Percentiles rank a stretch among this genome's conserved stretches.
These are phyloP conservation scores for Trachelus troglodyta DNA, from an alignment of 2,888 invertebrate genomes.

Conservation along the genomic window DNA sequence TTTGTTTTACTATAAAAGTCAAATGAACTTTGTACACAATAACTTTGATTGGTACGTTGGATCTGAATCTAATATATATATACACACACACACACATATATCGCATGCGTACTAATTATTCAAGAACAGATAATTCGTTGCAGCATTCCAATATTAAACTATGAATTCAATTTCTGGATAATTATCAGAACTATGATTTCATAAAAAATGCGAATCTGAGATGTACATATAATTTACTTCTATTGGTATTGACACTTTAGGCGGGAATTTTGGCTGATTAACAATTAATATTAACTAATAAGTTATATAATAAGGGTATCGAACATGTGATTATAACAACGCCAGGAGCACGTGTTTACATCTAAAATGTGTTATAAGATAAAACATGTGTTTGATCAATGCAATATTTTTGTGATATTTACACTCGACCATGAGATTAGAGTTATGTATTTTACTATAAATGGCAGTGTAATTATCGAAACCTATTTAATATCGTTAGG, in stretches of 20 bases:
- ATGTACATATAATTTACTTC: background rate
- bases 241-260: background rate
- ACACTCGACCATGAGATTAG: background rate
- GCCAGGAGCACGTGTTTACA: background rate
- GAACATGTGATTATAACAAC: background rate
- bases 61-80: background rate
- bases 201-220: background rate
- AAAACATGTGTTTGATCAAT: background rate
- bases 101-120: background rate
- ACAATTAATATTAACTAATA: background rate
- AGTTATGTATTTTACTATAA: background rate
- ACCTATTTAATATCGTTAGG: background rate
- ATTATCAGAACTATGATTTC: background rate
- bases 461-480: background rate
- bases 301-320: background rate
- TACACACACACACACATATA: background rate
- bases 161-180: background rate
- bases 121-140: background rate
- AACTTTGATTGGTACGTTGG: background rate
- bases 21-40: background rate
- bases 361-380: background rate
- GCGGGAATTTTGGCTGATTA: background rate
- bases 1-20: background rate
- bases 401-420: conserved; percentile 5
- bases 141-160: background rate